phyloP scores from a whole-genome alignment of 2,113 vertebrate species.

The Neomonachus schauinslandi region DNA sequence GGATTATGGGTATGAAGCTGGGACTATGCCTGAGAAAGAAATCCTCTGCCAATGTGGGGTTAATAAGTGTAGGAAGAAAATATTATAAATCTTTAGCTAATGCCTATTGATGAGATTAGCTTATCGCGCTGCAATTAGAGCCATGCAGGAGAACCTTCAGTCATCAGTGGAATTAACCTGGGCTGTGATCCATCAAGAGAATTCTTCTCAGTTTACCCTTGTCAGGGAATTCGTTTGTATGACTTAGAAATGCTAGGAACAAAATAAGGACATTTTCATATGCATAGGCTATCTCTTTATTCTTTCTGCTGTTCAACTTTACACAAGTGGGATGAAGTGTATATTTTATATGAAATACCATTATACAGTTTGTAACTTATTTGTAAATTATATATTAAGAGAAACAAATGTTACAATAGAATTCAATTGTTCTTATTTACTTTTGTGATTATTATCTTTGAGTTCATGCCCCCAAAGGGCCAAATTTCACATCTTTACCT shows the following conservation, averaged over 20 bases:
- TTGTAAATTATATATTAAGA: constrained; percentile 69
- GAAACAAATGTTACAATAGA: constrained; percentile 58
- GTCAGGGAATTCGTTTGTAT: constrained; percentile 28
- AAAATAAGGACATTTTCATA: constrained; percentile 56
- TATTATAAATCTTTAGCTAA: constrained; percentile 74
- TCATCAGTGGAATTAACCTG: constrained; percentile 26
- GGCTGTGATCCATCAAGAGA: neutral
- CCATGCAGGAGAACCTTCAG: neutral
- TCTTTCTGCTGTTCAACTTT: constrained; percentile 58
- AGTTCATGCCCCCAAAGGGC: neutral
- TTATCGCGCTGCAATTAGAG: neutral
- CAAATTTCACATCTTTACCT: constrained; percentile 34
- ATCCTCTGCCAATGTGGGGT: constrained; percentile 90
- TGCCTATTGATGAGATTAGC: constrained; percentile 36
- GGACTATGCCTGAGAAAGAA: constrained; percentile 85
- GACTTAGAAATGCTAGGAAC: constrained; percentile 56
- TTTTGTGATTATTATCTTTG: constrained; percentile 54
- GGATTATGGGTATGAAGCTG: constrained; percentile 90
- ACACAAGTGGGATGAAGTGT: constrained; percentile 26
- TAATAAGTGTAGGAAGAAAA: constrained; percentile 88
- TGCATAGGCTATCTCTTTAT: neutral
- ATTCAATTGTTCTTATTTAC: constrained; percentile 46
- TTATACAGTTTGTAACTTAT: constrained; percentile 68
- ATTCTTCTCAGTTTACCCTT: constrained; percentile 14
- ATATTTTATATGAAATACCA: constrained; percentile 69